Evolutionary conservation across 2,113 vertebrate species (phyloP), one percentile per base, ranked within the genome.

Genomic region (Pelodiscus sinensis): DNA sequence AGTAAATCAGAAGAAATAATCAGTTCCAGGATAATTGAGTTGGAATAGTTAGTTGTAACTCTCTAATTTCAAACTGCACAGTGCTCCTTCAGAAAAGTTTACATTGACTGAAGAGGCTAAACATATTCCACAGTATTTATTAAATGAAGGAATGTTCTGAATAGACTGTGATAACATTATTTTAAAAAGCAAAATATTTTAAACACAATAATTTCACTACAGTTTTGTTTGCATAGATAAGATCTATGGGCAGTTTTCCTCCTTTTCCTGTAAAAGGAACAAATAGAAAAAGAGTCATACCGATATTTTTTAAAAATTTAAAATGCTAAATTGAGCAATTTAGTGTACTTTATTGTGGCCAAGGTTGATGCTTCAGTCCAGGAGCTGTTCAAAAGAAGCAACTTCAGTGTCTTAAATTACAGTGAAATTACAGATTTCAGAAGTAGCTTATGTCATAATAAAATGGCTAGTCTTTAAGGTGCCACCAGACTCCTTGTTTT

Each of bases 161-260:
- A 1, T 35, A 44, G 44, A 35, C 1, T 6, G 1, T 65, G 65
- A 21, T 50, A 44, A 44, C 44, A 44, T 44, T 44, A 44, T 44
- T 44, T 44, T 6, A 44, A 44, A 44, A 44, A 6, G 44, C 44
- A 44, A 44, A 44, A 44, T 44, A 44, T 44, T 44, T 44, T 44
- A 44, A 75, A 9, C 31, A 75, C 24, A 82, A 90, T 75, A 57
- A 35, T 31, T 65, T 8, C 8, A 68, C 31, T 68, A 4, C 16
- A 81, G 79, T 52, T 57, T 31, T 80, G 83, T 19, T 9, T 4
- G 6, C 16, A 50, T 0, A 0, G 8, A 3, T 80, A 29, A 57
- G 31, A 4, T 25, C 31, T 0, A 0, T 65, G 60, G 85, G 18
- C 24, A 0, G 0, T 4, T n/a, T 51, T 60, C 60, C 13, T 29